Percentiles rank a stretch among this genome's conserved stretches.
Conservation (phyloP, 2,113 vertebrate species). For the Nanger granti region DNA sequence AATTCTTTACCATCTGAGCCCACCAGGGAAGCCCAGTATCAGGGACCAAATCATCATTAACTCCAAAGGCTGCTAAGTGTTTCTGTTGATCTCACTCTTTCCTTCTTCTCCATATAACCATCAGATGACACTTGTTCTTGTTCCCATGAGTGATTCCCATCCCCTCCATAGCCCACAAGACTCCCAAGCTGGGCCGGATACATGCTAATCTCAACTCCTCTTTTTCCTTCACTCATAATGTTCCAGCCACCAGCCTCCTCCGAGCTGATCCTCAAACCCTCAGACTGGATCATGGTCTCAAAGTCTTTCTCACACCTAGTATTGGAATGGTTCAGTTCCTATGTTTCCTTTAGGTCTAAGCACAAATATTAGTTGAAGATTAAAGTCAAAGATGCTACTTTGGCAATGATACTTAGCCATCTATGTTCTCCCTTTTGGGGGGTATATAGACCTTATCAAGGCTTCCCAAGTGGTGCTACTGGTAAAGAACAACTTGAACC, state of each 20-base stretch:
- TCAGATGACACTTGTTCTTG: not conserved
- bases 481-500: not conserved
- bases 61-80: not conserved
- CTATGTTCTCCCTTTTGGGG: not conserved
- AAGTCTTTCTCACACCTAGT: not conserved
- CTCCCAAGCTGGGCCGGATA: too few species aligned
- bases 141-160: not conserved
- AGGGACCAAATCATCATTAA: not conserved
- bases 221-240: not conserved
- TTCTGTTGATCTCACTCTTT: not conserved
- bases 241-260: not conserved
- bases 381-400: not conserved
- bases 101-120: not conserved
- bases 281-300: too few species aligned
- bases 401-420: not conserved
- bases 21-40: not conserved
- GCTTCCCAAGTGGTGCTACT: not conserved
- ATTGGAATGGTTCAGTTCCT: not conserved
- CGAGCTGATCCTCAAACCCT: not conserved
- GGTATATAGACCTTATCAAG: not conserved
- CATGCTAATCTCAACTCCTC: not conserved
- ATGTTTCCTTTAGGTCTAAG: not conserved
- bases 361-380: not conserved
- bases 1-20: not conserved
- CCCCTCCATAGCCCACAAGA: too few species aligned